Percentiles rank a stretch among this genome's conserved stretches.
Evolutionary conservation across 2,888 invertebrate species (phyloP).

Genomic region (Plemyria rubiginata): DNA sequence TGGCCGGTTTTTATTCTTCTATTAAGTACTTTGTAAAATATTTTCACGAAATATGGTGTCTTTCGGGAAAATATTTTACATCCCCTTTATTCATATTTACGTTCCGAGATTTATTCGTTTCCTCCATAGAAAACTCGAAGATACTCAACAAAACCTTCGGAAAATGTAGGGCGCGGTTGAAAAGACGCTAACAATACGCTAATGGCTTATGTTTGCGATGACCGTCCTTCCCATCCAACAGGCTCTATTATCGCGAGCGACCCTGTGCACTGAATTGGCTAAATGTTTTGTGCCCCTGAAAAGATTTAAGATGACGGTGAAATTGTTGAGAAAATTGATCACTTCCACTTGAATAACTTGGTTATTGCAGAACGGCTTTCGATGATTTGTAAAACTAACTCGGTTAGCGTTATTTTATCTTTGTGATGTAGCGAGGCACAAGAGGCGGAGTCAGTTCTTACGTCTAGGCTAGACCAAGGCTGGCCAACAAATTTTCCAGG

Average conservation of each 20-base stretch:
- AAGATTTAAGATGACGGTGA: slow-evolving; percentile 82
- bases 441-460: too few relatives aligned
- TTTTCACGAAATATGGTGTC: too few relatives aligned
- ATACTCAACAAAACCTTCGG: slow-evolving; percentile 56
- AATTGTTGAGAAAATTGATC: slow-evolving; percentile 84
- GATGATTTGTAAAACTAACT: slow-evolving; percentile 23
- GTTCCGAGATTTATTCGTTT: slow-evolving; percentile 32
- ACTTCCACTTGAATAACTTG: slow-evolving; percentile 73
- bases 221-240: slow-evolving; percentile 77
- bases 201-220: slow-evolving; percentile 82
- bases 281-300: slow-evolving; percentile 81
- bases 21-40: slow-evolving; percentile 1
- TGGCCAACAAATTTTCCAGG: too few relatives aligned
- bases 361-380: slow-evolving; percentile 51
- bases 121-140: slow-evolving; percentile 53
- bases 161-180: slow-evolving; percentile 66
- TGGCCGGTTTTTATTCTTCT: too few relatives aligned
- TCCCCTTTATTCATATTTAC: slow-evolving; percentile 32
- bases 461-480: too few relatives aligned
- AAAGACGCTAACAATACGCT: slow-evolving; percentile 77
- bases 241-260: slow-evolving; percentile 76
- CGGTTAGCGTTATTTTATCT: slow-evolving; percentile 17
- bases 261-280: slow-evolving; percentile 81
- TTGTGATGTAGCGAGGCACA: not conserved
- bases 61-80: too few relatives aligned